These are phyloP conservation scores for Melanerpes formicivorus DNA, from an alignment of 2,113 vertebrate species.

Conservation along the genomic window DNA sequence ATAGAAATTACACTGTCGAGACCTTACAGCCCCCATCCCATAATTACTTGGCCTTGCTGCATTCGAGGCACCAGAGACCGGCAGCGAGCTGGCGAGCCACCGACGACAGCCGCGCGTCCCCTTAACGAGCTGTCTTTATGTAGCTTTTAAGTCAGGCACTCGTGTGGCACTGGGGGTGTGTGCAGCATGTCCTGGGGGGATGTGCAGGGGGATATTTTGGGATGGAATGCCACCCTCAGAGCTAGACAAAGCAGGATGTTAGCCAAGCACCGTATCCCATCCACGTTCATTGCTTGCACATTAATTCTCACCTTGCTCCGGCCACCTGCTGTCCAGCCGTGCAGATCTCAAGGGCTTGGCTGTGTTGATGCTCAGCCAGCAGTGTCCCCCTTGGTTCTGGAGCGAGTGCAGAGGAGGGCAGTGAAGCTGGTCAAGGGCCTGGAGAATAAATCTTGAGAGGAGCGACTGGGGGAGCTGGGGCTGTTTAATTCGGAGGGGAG, in stretches of 20 bases:
- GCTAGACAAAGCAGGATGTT: conserved; percentile 19
- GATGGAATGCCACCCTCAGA: neutral
- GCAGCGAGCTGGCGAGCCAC: neutral
- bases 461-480: too few relatives aligned
- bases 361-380: rapidly evolving
- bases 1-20: conserved; percentile 44
- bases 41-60: conserved; percentile 41
- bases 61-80: neutral
- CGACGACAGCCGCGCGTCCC: neutral
- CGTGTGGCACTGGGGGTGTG: neutral
- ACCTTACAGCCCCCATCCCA: conserved; percentile 34
- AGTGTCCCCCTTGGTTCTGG: neutral
- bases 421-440: too few relatives aligned
- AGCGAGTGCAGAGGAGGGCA: too few relatives aligned
- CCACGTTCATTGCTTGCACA: rapidly evolving
- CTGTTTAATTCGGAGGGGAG: too few relatives aligned
- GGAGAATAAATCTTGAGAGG: too few relatives aligned
- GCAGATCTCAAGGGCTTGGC: neutral
- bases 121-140: conserved; percentile 44
- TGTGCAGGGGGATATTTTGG: conserved; percentile 35
- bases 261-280: neutral
- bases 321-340: neutral
- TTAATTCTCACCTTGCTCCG: neutral
- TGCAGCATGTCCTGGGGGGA: too few relatives aligned
- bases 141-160: conserved; percentile 36